Base-by-base conservation (phyloP, 30 jellyfish, hydroid and myxozoan genomes). In the Aurelia sp. region DNA sequence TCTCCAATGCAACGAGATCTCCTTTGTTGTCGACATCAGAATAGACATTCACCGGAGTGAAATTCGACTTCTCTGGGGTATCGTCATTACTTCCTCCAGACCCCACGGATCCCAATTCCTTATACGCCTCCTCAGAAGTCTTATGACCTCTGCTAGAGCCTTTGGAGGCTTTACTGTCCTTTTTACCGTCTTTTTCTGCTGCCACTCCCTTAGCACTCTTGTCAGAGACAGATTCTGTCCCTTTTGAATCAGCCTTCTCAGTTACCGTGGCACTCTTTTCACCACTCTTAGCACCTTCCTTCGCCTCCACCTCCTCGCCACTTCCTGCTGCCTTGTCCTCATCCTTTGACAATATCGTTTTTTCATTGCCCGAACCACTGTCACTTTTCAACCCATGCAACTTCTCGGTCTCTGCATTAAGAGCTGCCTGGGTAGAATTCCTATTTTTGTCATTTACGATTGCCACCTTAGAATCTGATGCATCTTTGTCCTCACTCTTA, bases 11-110 rank as follows among this genome's bases (percentile, higher is more conserved):
- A 5, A 84, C 78, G 55, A 66, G 52, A 66, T 84, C 88, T 5
- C 93, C 93, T 35, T 84, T 84, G 68, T 30, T 53, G 68, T 84
- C 93, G 11, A 84, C 88, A 62, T 84, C 93, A 20, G 78, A 67
- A 22, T 35, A 84, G 4, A 84, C 76, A 40, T 84, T 84, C 13
- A 72, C 82, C 9, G 93, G 93, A 11, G 59, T 63, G 52, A 59
- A 84, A 24, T 17, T 15, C 13, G 17, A 10, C 20, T 70, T 65
- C n/a, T 27, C 50, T 44, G 55, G 55, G 55, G 55, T 44, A 8
- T 44, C 9, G 2, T 40, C 58, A 20, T 47, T 83, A 10, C 41
- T 76, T 8, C 30, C 40, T 44, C 31, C 35, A 21, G 62, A 24
- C 35, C 74, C 76, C 9, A 76, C 88, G 6, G 93, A 84, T 5